Base-by-base conservation (phyloP, 1,140 invertebrate genomes). In the Drosophila micromelanica region DNA sequence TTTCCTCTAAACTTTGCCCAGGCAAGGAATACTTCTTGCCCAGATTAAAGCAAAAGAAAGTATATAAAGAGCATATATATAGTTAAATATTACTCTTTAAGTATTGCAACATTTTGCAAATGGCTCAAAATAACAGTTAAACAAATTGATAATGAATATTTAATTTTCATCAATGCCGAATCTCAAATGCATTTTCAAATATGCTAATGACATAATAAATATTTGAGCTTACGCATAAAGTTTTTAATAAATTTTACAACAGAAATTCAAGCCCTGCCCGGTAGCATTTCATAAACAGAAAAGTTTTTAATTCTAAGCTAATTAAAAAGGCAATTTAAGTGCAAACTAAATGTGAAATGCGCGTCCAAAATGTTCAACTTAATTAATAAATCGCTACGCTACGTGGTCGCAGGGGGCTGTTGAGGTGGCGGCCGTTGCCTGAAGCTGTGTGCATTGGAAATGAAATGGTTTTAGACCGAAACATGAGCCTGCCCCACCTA, bases 271-370 rank as follows among this genome's bases (percentile, higher is more conserved):
- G 5, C 17, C 9, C 23, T 11, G 55, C 55, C 49, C 45, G 0
- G 9, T 45, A 57, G 38, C 59, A 55, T 60, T 60, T 49, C 49
- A 61, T 54, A 78, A 57, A 48, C 30, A 40, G 51, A 62, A 73
- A 81, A 80, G 55, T 80, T 81, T 73, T 70, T 73, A 64, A 77
- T 77, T 32, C 74, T 73, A 54, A 73, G 61, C 70, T 80, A 80
- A 81, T 81, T 81, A 73, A 77, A 77, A 77, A 77, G 42, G 30
- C 61, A 80, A 77, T 81, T 81, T 81, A 80, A 70, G 74, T 81
- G 79, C 79, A 77, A 74, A 71, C 73, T 76, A 77, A 57, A 65
- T 67, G 56, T 67, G 56, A 55, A 76, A 67, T 63, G 52, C 54
- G 62, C 62, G 20, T 55, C 45, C 45, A 20, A 35, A 61, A 69